A percentile compares a stretch with the other conserved stretches of the same genome.
Conservation (phyloP, 2,888 invertebrate genomes). For the Unio pictorum region DNA sequence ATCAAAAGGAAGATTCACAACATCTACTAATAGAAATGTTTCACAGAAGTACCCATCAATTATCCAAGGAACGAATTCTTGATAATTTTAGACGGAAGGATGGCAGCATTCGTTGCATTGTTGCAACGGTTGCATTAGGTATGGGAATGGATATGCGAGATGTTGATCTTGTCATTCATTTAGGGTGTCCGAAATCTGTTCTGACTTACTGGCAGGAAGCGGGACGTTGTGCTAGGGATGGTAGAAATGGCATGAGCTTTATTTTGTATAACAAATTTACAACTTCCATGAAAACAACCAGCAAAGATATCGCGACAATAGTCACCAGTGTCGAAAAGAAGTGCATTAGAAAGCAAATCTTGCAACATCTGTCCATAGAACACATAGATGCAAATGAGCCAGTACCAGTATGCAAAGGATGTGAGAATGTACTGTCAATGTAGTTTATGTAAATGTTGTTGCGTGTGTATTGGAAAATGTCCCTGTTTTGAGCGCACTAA, state of each 20-base stretch:
- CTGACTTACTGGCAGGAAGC: slow-evolving; percentile 28
- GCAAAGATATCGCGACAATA: slow-evolving; percentile 11
- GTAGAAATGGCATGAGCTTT: slow-evolving; percentile 10
- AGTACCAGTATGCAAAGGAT: too few species aligned
- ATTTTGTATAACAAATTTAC: slow-evolving; percentile 19
- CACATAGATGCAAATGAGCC: too few species aligned
- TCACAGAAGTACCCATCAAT: slow-evolving; percentile 23
- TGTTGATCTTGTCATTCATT: slow-evolving; percentile 17
- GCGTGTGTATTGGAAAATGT: too few species aligned
- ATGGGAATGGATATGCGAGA: slow-evolving; percentile 32
- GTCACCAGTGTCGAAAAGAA: slow-evolving; percentile 3
- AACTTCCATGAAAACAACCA: slow-evolving; percentile 15
- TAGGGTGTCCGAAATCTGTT: slow-evolving; percentile 24
- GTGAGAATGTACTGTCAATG: too few species aligned
- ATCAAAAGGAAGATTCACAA: slow-evolving; percentile 9
- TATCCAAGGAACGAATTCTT: slow-evolving; percentile 22
- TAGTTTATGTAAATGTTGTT: too few species aligned
- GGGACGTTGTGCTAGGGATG: slow-evolving; percentile 25
- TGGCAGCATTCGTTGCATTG: slow-evolving; percentile 17
- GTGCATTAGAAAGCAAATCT: slow-evolving; percentile 12
- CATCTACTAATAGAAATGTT: slow-evolving; percentile 32
- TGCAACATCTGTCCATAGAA: slow-evolving; percentile 3
- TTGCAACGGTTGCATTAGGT: slow-evolving; percentile 28
- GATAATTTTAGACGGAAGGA: slow-evolving; percentile 10
- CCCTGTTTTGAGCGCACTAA: too few species aligned